These are phyloP conservation scores for Drosophila erecta DNA, from an alignment of 1,140 invertebrate species.

Conservation along the genomic window DNA sequence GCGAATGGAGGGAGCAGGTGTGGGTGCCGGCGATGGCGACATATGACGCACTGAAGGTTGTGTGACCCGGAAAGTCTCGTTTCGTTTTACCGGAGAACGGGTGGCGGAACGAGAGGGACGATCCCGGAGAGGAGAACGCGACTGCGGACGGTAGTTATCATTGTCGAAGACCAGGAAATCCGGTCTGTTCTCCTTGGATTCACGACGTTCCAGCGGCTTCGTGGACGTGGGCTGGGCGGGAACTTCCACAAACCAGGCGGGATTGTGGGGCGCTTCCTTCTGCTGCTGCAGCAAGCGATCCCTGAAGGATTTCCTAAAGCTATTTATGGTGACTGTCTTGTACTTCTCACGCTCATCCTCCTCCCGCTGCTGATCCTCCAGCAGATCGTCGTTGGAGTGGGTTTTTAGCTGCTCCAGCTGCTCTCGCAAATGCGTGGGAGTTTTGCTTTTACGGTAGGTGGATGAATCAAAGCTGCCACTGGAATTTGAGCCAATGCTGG, in stretches of 20 bases:
- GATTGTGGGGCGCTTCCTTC: slow-evolving; percentile 75
- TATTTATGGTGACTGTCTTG: slow-evolving; percentile 79
- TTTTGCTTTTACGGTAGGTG: slow-evolving; percentile 75
- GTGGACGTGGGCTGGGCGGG: slow-evolving; percentile 38
- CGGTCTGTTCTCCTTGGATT: slow-evolving; percentile 74
- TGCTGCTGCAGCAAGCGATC: slow-evolving; percentile 78
- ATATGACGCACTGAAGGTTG: slow-evolving; percentile 48
- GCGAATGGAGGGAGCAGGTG: slow-evolving; percentile 60
- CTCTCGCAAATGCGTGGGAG: slow-evolving; percentile 65
- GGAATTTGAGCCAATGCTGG: slow-evolving; percentile 61
- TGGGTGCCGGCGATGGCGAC: slow-evolving; percentile 45
- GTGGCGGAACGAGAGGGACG: slow-evolving; percentile 65
- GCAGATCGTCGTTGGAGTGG: slow-evolving; percentile 66
- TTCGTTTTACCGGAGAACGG: slow-evolving; percentile 81
- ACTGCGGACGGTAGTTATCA: slow-evolving; percentile 77
- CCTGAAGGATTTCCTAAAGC: slow-evolving; percentile 81
- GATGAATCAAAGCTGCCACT: slow-evolving; percentile 74
- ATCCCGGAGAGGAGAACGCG: slow-evolving; percentile 74
- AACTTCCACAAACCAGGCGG: slow-evolving; percentile 82
- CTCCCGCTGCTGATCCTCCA: slow-evolving; percentile 57
- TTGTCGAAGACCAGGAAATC: slow-evolving; percentile 81
- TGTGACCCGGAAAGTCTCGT: slow-evolving; percentile 75
- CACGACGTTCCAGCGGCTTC: slow-evolving; percentile 1
- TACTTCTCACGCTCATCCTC: slow-evolving; percentile 76
- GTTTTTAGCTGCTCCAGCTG: slow-evolving; percentile 78